Evolutionary conservation across 2,888 invertebrate species (phyloP).

Genomic region (Bellardia pandia): DNA sequence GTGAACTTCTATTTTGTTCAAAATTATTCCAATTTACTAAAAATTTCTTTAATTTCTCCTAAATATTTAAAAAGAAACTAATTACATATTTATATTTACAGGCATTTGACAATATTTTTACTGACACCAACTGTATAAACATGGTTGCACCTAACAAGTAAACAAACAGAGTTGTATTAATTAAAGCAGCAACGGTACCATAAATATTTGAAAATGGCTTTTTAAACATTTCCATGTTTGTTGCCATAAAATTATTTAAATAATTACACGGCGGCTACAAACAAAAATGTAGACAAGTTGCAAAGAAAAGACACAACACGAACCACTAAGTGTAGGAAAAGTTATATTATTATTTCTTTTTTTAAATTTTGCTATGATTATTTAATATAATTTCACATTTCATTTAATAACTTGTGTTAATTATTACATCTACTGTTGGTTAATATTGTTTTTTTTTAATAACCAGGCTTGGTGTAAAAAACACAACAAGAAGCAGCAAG

Average conservation of each 20-base stretch:
- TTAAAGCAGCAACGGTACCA: slow-evolving; percentile 11
- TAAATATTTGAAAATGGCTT: slow-evolving; percentile 19
- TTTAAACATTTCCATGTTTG: slow-evolving; percentile 43
- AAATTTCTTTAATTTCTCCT: too few relatives aligned
- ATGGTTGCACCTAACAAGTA: background rate
- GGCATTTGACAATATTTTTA: background rate
- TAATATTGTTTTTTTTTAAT: background rate
- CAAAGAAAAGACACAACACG: slow-evolving; percentile 1
- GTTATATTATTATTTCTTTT: slow-evolving; percentile 14
- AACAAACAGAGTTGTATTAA: slow-evolving; percentile 37
- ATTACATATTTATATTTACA: too few relatives aligned
- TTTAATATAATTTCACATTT: slow-evolving; percentile 1
- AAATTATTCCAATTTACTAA: too few relatives aligned
- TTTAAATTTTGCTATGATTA: background rate
- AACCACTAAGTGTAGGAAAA: slow-evolving; percentile 27
- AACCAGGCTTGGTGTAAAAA: background rate
- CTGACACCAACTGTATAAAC: slow-evolving; percentile 31
- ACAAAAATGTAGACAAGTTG: background rate
- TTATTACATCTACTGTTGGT: slow-evolving; percentile 45
- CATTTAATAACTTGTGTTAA: slow-evolving; percentile 48
- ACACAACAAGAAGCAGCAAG: background rate
- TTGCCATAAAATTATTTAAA: slow-evolving; percentile 62
- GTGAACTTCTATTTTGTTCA: too few relatives aligned
- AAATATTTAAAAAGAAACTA: too few relatives aligned
- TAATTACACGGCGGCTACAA: slow-evolving; percentile 37